Percentiles rank a stretch among this genome's conserved stretches.
Evolutionary conservation across 2,888 invertebrate species (phyloP).

Genomic region (Drosophila demipolita): DNA sequence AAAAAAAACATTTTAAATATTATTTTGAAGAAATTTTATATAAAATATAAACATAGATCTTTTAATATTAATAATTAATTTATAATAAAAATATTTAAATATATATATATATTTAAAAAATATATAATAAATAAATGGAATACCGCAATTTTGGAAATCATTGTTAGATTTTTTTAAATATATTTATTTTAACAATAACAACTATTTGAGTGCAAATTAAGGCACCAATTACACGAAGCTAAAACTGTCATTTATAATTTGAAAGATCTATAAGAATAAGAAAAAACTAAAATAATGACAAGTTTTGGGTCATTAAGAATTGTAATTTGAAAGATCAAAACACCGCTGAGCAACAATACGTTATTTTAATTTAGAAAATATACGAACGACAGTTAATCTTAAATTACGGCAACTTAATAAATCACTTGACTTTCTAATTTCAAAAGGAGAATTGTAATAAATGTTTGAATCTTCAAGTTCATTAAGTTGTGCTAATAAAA

Average conservation of each 20-base stretch:
- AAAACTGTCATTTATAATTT: not conserved
- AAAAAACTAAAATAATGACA: not conserved
- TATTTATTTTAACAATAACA: not conserved
- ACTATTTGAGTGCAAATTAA: not conserved
- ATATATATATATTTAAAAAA: too few relatives aligned
- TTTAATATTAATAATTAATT: not conserved
- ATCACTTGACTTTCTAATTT: conserved; percentile 78
- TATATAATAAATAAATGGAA: too few relatives aligned
- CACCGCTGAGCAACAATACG: conserved; percentile 11
- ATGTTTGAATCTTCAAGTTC: conserved; percentile 78
- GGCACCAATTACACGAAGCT: too few relatives aligned
- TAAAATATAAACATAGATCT: too few relatives aligned
- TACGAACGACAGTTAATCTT: conserved; percentile 36
- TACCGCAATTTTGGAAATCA: too few relatives aligned
- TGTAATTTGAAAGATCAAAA: not conserved
- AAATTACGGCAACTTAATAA: conserved; percentile 67
- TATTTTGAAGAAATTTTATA: not conserved
- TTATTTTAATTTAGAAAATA: conserved; percentile 2
- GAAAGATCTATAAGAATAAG: not conserved
- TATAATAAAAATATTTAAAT: too few relatives aligned
- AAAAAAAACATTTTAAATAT: not conserved
- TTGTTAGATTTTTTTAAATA: too few relatives aligned
- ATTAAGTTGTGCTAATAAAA: conserved; percentile 82
- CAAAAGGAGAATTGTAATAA: conserved; percentile 65
- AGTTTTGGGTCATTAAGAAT: not conserved